A percentile compares a stretch with the other conserved stretches of the same genome.
These are phyloP conservation scores for Moxostoma hubbsi DNA, from an alignment of 2,797 vertebrate species.

Conservation along the genomic window DNA sequence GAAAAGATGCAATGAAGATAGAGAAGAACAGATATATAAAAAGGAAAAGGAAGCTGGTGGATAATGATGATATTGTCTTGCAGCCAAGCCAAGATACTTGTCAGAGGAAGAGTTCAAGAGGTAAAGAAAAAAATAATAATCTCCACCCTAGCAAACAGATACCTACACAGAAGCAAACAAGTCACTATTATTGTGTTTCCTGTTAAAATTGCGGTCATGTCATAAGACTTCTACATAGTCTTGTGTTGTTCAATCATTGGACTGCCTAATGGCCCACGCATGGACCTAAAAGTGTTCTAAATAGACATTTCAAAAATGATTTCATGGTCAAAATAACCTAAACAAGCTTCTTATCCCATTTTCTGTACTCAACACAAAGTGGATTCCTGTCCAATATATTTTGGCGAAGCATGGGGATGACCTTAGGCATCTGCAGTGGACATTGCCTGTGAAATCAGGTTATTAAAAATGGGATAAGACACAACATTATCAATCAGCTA, in stretches of 20 bases:
- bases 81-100: constrained; percentile 15
- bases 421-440: background rate
- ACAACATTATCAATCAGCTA: background rate
- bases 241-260: constrained; percentile 27
- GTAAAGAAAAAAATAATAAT: constrained; percentile 12
- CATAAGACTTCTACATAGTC: constrained; percentile 1
- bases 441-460: background rate
- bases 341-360: background rate
- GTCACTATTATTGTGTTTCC: background rate
- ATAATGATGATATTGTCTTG: constrained; percentile 11
- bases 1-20: background rate
- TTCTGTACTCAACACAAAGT: background rate
- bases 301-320: background rate
- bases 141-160: background rate
- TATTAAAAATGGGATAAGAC: background rate
- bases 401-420: background rate
- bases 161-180: background rate
- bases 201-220: constrained; percentile 14
- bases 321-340: constrained; percentile 1
- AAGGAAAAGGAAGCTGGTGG: constrained; percentile 4
- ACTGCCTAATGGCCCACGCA: constrained; percentile 9
- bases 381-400: constrained; percentile 11
- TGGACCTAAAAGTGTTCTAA: background rate
- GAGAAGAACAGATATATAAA: constrained; percentile 9
- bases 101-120: constrained; percentile 17